phyloP scores from a whole-genome alignment of 2,113 vertebrate species.

The Recurvirostra avosetta region DNA sequence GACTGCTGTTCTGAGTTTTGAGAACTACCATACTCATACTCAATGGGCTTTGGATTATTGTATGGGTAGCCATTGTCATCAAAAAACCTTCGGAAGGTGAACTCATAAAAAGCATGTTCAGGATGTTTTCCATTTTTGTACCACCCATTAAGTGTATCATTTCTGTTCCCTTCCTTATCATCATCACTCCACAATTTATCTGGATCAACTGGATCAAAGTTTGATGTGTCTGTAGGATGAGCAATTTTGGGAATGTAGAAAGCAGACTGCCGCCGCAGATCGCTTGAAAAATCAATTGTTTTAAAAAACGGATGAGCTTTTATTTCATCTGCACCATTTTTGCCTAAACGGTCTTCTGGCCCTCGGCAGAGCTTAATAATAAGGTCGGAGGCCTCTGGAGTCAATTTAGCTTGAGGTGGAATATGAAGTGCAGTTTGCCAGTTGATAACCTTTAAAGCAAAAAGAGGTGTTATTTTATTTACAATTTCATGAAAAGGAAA shows the following conservation, averaged over 20 bases:
- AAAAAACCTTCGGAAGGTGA: constrained; percentile 97
- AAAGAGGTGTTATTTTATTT: not conserved
- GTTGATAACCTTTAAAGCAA: constrained; percentile 89
- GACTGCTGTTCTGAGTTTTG: constrained; percentile 75
- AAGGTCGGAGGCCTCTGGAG: constrained; percentile 92
- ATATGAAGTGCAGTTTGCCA: constrained; percentile 95
- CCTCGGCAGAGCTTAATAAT: constrained; percentile 93
- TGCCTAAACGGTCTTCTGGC: constrained; percentile 93
- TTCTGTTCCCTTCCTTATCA: constrained; percentile 83
- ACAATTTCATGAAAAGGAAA: not conserved
- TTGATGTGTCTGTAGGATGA: constrained; percentile 94
- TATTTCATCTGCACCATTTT: constrained; percentile 94
- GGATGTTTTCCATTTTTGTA: constrained; percentile 97
- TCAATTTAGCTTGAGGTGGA: constrained; percentile 88
- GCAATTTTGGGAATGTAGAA: constrained; percentile 95
- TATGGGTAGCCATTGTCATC: constrained; percentile 98
- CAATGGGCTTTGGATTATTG: constrained; percentile 95
- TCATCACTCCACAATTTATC: constrained; percentile 93
- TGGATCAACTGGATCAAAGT: constrained; percentile 97
- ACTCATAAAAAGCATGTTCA: constrained; percentile 97
- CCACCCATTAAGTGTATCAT: constrained; percentile 91
- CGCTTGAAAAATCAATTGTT: constrained; percentile 91
- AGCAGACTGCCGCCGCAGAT: constrained; percentile 88
- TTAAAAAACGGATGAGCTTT: constrained; percentile 95
- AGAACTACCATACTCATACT: constrained; percentile 82